Evolutionary conservation across 2,113 vertebrate species (phyloP).

Genomic region (Bos taurus): DNA sequence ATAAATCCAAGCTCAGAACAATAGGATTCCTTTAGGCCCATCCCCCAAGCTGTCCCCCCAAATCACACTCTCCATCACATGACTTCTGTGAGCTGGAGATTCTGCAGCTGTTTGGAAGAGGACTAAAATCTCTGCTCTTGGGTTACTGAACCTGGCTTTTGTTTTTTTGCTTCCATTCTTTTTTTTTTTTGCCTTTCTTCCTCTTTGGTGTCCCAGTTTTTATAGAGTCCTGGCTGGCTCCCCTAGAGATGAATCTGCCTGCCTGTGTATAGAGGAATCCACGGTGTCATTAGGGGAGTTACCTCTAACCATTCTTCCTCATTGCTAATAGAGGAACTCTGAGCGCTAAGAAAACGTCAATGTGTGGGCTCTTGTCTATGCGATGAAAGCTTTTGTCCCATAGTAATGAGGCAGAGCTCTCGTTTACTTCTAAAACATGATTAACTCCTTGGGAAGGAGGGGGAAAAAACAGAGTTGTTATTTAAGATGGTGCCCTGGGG

Average conservation of each 20-base stretch:
- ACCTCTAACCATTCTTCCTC: slow-evolving; percentile 56
- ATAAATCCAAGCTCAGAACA: slow-evolving; percentile 54
- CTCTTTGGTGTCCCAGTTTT: slow-evolving; percentile 57
- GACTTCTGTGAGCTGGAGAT: not conserved
- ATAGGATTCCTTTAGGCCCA: not conserved
- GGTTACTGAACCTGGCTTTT: slow-evolving; percentile 31
- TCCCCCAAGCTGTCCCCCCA: not conserved
- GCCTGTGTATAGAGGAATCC: slow-evolving; percentile 47
- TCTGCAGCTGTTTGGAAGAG: not conserved
- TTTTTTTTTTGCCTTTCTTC: slow-evolving; percentile 61
- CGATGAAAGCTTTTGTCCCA: slow-evolving; percentile 60
- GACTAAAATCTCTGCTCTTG: not conserved
- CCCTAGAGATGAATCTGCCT: slow-evolving; percentile 52
- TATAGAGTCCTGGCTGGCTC: slow-evolving; percentile 61
- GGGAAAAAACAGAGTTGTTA: not conserved
- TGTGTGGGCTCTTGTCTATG: slow-evolving; percentile 31
- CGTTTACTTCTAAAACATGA: slow-evolving; percentile 50
- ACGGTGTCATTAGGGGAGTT: slow-evolving; percentile 46
- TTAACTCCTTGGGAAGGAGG: slow-evolving; percentile 52
- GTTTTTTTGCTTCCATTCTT: slow-evolving; percentile 54
- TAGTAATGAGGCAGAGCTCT: slow-evolving; percentile 52
- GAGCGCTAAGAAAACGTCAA: slow-evolving; percentile 11
- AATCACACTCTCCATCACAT: not conserved
- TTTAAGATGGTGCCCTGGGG: slow-evolving; percentile 41
- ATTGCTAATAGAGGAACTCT: slow-evolving; percentile 68